Evolutionary conservation across 2,113 vertebrate species (phyloP), one percentile per base, ranked within the genome.

Genomic region (Amazona vittata): DNA sequence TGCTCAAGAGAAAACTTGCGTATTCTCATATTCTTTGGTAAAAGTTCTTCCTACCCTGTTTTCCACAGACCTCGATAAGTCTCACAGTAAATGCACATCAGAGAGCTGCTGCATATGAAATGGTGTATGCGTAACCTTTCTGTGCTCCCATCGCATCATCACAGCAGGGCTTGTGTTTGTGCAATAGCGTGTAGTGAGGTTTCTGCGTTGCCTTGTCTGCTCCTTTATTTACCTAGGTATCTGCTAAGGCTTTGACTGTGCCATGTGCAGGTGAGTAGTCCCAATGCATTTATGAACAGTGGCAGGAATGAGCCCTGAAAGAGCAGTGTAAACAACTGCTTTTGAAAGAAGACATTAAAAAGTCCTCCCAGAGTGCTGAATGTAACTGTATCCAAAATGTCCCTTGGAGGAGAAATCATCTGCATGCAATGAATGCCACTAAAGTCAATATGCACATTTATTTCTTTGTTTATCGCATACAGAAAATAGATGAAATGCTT

Each of bases 331-430:
- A 94, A 78, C 77, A 92, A 67, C 79, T 92, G 73, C 70, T 76
- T 79, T 90, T 64, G 91, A 93, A 89, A 62, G 65, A 89, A 89
- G 35, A 57, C n/a, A 16, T 15, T 63, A 59, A 50, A 35, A 90
- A 95, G 74, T 95, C 73, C 46, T 94, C 44, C 80, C 69, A 65
- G 81, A 75, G 65, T 91, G 37, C 74, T 71, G 80, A 73, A 86
- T 5, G 17, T 62, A 68, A 67, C 50, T 71, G 8, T 57, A 84
- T 60, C 46, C 65, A 93, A 90, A 86, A 77, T 12, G 9, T 89
- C 94, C 57, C 57, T 90, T 0, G 0, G 53, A 95, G 37, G 39
- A 39, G 41, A 83, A 69, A 65, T 83, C n/a, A 70, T 96, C 92
- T 90, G 76, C 67, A n/a, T 89, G 92, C 76, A 44, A 14, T 71